These are phyloP conservation scores for Sebastes iracundus DNA, from an alignment of 2,797 vertebrate genomes.

Conservation along the genomic window DNA sequence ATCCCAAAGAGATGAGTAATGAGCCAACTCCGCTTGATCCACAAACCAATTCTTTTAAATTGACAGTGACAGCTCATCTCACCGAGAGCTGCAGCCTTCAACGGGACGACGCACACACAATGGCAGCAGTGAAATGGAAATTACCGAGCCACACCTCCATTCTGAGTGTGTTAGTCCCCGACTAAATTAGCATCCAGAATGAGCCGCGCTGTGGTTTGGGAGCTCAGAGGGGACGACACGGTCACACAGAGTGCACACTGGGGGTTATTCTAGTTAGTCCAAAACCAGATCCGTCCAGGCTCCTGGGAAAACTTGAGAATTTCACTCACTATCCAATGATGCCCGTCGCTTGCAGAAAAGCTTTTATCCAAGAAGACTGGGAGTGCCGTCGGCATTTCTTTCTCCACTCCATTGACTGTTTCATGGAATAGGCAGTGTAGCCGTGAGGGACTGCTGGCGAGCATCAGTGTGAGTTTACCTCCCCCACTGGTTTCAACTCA, in stretches of 20 bases:
- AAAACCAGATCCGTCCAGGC: conserved; percentile 24
- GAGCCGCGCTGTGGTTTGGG: conserved; percentile 11
- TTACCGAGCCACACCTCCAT: conserved; percentile 10
- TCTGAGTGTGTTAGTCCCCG: neutral
- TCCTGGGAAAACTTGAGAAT: conserved; percentile 30
- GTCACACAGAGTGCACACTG: conserved; percentile 29
- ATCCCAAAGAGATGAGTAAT: neutral
- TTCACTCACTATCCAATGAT: conserved; percentile 30
- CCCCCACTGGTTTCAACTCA: neutral
- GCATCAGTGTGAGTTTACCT: conserved; percentile 12
- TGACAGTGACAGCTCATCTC: conserved; percentile 32
- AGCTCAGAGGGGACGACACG: conserved; percentile 5
- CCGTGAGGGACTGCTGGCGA: conserved; percentile 32
- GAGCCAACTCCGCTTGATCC: neutral
- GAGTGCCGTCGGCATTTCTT: conserved; percentile 23
- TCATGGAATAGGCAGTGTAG: conserved; percentile 32
- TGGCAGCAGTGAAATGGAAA: conserved; percentile 22
- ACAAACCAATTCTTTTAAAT: conserved; percentile 13
- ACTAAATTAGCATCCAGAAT: conserved; percentile 51
- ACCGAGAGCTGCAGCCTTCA: neutral
- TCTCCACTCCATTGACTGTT: conserved; percentile 43
- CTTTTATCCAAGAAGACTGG: conserved; percentile 41
- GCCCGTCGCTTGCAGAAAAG: conserved; percentile 42
- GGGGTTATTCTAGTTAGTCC: conserved; percentile 40
- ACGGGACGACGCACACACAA: neutral